A percentile compares a stretch with the other conserved stretches of the same genome.
Evolutionary conservation across 2,888 invertebrate species (phyloP).

Genomic region (Drosophila incognita): DNA sequence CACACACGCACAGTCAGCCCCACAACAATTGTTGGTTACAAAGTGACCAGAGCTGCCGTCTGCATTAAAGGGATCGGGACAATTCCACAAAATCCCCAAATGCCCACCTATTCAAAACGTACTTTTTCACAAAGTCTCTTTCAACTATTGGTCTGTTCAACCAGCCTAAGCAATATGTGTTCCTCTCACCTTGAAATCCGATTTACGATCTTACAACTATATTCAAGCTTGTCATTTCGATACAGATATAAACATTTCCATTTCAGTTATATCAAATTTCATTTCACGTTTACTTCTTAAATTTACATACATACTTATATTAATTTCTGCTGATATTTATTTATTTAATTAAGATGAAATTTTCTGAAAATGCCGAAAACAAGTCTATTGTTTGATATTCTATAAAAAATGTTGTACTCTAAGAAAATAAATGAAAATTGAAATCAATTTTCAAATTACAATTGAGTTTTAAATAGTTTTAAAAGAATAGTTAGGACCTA

Average conservation of each 20-base stretch:
- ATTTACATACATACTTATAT: not conserved
- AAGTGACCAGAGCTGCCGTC: not conserved
- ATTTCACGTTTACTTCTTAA: not conserved
- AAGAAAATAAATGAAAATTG: not conserved
- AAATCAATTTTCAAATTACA: not conserved
- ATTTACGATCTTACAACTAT: not conserved
- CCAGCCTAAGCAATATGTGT: not conserved
- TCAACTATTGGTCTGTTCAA: not conserved
- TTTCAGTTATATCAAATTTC: not conserved
- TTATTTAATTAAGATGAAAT: not conserved
- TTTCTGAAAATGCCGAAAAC: not conserved
- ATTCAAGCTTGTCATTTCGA: not conserved
- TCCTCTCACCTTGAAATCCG: not conserved
- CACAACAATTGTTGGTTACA: not conserved
- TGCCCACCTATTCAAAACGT: not conserved
- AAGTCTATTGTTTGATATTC: not conserved
- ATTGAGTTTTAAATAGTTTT: not conserved
- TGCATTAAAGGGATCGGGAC: not conserved
- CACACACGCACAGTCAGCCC: not conserved
- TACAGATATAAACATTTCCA: not conserved
- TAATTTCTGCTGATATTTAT: not conserved
- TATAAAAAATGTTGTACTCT: not conserved
- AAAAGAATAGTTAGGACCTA: not conserved
- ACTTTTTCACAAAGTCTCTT: not conserved
- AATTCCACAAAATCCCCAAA: conserved; percentile 11